These are phyloP conservation scores for Notolepis coatsorum DNA, from an alignment of 2,797 vertebrate species.

Conservation along the genomic window DNA sequence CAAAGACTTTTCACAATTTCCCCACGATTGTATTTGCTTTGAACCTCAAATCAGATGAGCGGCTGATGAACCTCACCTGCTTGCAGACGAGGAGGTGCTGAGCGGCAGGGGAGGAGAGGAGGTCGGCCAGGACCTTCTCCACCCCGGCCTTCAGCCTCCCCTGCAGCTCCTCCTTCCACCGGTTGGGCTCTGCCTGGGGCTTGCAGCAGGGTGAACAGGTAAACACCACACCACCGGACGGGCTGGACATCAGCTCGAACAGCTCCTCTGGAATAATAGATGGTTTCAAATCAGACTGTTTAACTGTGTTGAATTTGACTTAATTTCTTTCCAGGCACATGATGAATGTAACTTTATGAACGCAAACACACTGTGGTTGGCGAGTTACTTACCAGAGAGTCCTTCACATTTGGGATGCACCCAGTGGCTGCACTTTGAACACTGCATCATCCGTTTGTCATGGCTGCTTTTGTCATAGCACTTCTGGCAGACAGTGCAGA, in stretches of 20 bases:
- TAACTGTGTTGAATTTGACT: not conserved
- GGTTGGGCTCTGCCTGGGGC: constrained; percentile 44
- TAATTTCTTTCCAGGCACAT: too few relatives aligned
- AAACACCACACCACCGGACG: constrained; percentile 79
- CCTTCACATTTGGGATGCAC: constrained; percentile 91
- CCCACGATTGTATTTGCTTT: too few relatives aligned
- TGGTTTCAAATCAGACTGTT: not conserved
- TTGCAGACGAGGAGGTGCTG: constrained; percentile 80
- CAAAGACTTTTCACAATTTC: too few relatives aligned
- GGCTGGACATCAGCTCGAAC: constrained; percentile 82
- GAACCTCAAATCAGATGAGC: too few relatives aligned
- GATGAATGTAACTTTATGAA: not conserved
- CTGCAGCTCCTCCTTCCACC: constrained; percentile 83
- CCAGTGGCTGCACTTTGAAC: constrained; percentile 88
- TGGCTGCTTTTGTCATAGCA: constrained; percentile 87
- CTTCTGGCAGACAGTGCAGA: constrained; percentile 88
- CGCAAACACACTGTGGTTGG: not conserved
- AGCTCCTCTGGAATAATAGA: constrained; percentile 83
- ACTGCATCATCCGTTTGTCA: constrained; percentile 88
- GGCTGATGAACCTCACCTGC: constrained; percentile 74
- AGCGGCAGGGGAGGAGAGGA: constrained; percentile 71
- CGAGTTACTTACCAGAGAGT: constrained; percentile 82
- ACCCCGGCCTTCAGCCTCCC: constrained; percentile 77
- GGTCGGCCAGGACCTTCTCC: constrained; percentile 80
- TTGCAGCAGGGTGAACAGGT: constrained; percentile 85